phyloP scores from a whole-genome alignment of 2,113 vertebrate genomes.

The Phyllopteryx taeniolatus region DNA sequence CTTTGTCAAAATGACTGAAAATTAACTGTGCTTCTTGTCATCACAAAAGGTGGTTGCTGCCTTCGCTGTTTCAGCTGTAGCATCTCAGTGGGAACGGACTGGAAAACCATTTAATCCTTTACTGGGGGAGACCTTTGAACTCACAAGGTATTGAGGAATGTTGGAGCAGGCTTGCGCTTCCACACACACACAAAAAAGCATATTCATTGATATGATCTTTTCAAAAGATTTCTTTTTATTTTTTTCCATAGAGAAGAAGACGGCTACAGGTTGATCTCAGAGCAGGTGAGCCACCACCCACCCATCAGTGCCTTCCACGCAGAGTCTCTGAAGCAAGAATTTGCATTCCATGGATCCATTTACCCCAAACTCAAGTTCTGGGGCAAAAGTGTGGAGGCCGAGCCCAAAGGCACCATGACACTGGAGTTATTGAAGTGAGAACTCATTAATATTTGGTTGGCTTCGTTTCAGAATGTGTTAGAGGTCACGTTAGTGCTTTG shows the following conservation, averaged over 20 bases:
- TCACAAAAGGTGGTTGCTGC: constrained; percentile 87
- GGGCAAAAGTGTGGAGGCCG: constrained; percentile 97
- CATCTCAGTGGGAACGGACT: constrained; percentile 95
- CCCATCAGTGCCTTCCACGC: constrained; percentile 96
- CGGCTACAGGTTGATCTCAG: constrained; percentile 92
- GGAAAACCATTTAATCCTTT: constrained; percentile 97
- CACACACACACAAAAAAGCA: not conserved
- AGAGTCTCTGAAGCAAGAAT: constrained; percentile 89
- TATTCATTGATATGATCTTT: not conserved
- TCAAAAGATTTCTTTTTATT: not conserved
- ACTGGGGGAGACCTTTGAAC: constrained; percentile 93
- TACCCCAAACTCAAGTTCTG: constrained; percentile 98
- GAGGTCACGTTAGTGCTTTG: not conserved
- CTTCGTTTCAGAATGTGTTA: not conserved
- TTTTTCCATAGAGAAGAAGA: constrained; percentile 83
- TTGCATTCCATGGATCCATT: constrained; percentile 95
- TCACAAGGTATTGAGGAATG: constrained; percentile 78
- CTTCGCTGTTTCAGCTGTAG: constrained; percentile 95
- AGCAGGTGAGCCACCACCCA: constrained; percentile 98
- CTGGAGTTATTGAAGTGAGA: constrained; percentile 93
- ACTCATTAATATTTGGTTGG: constrained; percentile 12
- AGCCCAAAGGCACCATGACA: constrained; percentile 94
- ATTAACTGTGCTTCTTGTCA: not conserved
- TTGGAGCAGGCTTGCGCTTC: not conserved
- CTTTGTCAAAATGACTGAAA: too few relatives aligned